Evolutionary conservation across 2,888 invertebrate genomes (phyloP), one percentile per base, ranked within the genome.

Genomic region (Galeruca laticollis): DNA sequence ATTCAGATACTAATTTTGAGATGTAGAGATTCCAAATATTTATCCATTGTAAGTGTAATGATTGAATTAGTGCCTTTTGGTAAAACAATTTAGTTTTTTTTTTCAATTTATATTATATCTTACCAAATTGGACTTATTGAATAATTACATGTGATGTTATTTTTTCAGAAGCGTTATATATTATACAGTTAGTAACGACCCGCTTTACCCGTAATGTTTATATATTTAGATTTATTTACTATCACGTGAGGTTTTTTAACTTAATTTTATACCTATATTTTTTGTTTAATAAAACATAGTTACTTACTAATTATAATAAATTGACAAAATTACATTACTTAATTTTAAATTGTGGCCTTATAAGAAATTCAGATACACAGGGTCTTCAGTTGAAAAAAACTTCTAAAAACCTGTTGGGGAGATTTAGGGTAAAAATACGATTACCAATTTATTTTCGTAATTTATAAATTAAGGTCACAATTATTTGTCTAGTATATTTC

Each of bases 381-480:
- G 62, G 62, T 63, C 35, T 52, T 63, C 20, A 40, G 49, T 35
- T 26, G 5, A 13, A 52, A 52, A 52, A 13, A 52, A 51, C 10
- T 20, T 51, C 15, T 8, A 51, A 9, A 51, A 10, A 52, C 20
- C 43, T 60, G 31, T 6, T 47, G 15, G n/a, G 31, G 26, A n/a
- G n/a, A 40, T n/a, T 31, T 60, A 10, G 21, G 43, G 43, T 26
- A 61, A 26, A 33, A 15, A 20, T 26, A 26, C 6, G 26, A n/a
- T 6, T 37, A 5, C 57, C 15, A 56, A 54, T 35, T 57, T n/a
- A 37, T 60, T 43, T 37, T 43, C 9, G 10, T 13, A 37, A 60
- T 60, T n/a, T 11, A 35, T 20, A 8, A 66, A 59, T n/a, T 67
- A 67, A 60, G 67, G 67, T 60, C 67, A 60, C 67, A 67, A 67